Base-by-base conservation (phyloP, 2,797 vertebrate species). In the Borostomias antarcticus region DNA sequence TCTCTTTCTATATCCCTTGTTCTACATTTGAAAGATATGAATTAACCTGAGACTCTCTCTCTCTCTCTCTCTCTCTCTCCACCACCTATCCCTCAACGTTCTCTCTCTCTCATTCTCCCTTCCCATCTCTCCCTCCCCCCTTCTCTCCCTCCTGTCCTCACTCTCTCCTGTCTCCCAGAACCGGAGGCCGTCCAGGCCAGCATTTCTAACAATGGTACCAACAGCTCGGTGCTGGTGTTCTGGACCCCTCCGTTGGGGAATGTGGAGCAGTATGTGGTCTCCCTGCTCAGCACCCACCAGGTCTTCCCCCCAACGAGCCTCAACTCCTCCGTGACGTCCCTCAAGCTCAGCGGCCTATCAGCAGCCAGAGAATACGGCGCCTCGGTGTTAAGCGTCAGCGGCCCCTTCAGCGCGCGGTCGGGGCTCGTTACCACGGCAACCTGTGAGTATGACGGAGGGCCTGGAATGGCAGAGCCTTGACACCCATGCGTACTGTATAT, bases 361-460 rank as follows among this genome's bases (percentile, higher is more conserved):
- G 82, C 90, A 33, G 92, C 86, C 58, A 82, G 3, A 1, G 1
- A 35, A 13, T 92, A 89, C 71, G 51, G 0, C 0, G 77, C 64
- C 10, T n/a, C 5, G 26, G 68, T 93, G 47, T 67, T 2, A 1
- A 75, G 85, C n/a, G 11, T 0, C 1, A 89, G 86, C 15, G 89
- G 86, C 66, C 47, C 58, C 15, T 82, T 86, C 26, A 69, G 1
- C 11, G 75, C 30, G 1, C 11, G 73, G 9, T 92, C 92, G 45
- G 17, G 0, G 30, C 1, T 0, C 0, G 11, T 85, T 7, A 51
- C 50, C 1, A 89, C 58, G 51, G 90, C 90, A 37, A 92, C 91
- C 1, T 87, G 91, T 93, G 74, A 91, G 92, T 73, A 50, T 28
- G 32, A 48, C 17, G 58, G 9, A 21, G 1, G 15, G 11, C 3